A percentile compares a stretch with the other conserved stretches of the same genome.
These are phyloP conservation scores for Nematostella vectensis DNA, from an alignment of 92 coral and sea anemone species.

Conservation along the genomic window DNA sequence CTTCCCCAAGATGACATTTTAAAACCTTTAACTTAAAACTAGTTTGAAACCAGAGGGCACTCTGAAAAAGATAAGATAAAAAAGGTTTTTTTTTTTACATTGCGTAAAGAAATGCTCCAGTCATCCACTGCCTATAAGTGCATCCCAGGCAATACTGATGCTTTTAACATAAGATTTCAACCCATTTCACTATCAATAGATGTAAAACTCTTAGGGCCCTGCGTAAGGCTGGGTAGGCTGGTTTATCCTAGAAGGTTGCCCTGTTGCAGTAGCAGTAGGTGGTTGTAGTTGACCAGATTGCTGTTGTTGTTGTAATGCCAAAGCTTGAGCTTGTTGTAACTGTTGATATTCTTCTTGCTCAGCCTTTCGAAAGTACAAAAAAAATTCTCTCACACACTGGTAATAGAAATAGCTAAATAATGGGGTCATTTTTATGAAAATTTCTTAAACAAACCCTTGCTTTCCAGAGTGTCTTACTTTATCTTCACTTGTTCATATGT, in stretches of 20 bases:
- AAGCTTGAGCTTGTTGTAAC: constrained; percentile 70
- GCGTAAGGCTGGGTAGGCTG: neutral
- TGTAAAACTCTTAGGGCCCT: neutral
- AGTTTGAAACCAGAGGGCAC: neutral
- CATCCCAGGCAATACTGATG: neutral
- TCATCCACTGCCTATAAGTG: constrained; percentile 7
- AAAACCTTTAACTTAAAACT: neutral
- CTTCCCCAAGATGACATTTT: too few relatives aligned
- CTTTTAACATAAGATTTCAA: too few relatives aligned
- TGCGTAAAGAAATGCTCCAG: constrained; percentile 56
- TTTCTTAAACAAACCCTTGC: too few relatives aligned
- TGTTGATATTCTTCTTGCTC: constrained; percentile 92
- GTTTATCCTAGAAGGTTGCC: neutral
- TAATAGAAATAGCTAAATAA: too few relatives aligned
- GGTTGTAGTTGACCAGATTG: constrained; percentile 28
- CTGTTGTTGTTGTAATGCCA: constrained; percentile 40
- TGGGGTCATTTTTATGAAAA: too few relatives aligned
- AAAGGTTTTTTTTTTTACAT: neutral
- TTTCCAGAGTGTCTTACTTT: too few relatives aligned
- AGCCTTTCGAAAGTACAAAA: constrained; percentile 40
- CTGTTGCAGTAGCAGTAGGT: constrained; percentile 16
- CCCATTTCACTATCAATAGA: too few relatives aligned
- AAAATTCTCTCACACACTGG: too few relatives aligned
- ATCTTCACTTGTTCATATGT: too few relatives aligned
- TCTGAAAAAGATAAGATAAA: neutral